Percentiles rank a stretch among this genome's conserved stretches.
Conservation (phyloP, 1,140 invertebrate genomes). For the Olivierus martensii region DNA sequence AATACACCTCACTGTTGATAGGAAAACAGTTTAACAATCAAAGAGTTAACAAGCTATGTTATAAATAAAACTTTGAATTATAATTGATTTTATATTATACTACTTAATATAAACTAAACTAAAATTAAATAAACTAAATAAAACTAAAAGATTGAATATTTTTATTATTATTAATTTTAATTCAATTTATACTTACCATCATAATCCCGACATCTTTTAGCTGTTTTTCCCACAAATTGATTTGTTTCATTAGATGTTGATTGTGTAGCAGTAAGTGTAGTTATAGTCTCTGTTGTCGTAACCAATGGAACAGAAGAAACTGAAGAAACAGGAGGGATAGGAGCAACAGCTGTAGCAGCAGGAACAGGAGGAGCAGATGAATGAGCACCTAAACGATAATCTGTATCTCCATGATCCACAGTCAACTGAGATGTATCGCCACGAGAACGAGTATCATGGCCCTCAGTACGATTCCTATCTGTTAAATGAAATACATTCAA, state of each 20-base stretch:
- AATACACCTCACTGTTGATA: no score
- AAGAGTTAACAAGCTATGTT: no score
- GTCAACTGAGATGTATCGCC: neutral
- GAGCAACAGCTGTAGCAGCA: constrained; percentile 5
- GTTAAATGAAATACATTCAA: no score
- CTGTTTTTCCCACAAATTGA: neutral
- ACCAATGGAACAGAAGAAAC: neutral
- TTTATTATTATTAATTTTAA: no score
- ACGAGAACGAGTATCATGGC: neutral
- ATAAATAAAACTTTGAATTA: no score
- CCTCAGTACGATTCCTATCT: no score
- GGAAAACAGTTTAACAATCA: no score
- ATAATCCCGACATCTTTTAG: constrained; percentile 35
- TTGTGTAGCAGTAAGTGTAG: neutral
- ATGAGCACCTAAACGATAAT: constrained; percentile 3
- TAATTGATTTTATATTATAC: no score
- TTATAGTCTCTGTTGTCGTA: neutral
- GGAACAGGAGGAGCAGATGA: neutral
- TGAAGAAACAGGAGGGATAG: neutral
- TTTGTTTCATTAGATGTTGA: no score
- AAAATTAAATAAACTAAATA: no score
- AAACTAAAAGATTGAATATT: no score
- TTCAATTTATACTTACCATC: constrained; percentile 29
- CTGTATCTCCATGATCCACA: constrained; percentile 13
- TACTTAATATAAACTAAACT: no score